Conservation (phyloP, 2,888 invertebrate species). For the Tipula unca region DNA sequence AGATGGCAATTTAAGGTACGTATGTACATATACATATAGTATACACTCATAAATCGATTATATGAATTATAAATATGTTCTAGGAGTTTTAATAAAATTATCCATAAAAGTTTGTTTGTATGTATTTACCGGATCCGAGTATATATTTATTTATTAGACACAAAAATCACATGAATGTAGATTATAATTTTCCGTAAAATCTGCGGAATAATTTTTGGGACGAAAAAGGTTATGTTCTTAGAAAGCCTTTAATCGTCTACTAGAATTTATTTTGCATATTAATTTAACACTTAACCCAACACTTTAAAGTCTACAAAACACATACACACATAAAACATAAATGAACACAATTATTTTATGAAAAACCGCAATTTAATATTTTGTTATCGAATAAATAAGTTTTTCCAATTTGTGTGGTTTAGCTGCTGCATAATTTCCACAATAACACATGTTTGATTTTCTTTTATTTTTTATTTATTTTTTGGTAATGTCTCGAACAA, state of each 20-base stretch:
- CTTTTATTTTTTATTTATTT: background rate
- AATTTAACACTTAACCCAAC: background rate
- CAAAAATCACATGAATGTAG: background rate
- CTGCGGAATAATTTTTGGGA: background rate
- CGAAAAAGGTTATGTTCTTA: background rate
- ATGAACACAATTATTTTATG: background rate
- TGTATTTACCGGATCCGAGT: background rate
- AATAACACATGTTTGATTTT: background rate
- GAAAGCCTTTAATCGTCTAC: background rate
- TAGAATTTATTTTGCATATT: background rate
- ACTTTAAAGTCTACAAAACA: background rate
- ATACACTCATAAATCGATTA: too few species aligned
- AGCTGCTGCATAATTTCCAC: background rate
- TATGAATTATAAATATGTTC: too few species aligned
- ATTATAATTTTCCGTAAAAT: background rate
- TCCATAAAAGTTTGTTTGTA: background rate
- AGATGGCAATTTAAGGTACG: too few species aligned
- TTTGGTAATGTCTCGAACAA: background rate
- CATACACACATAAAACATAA: background rate
- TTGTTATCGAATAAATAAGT: background rate
- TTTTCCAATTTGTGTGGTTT: background rate
- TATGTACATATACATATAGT: too few species aligned
- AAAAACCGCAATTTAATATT: background rate
- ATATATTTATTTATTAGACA: background rate
- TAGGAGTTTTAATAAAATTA: too few species aligned